phyloP scores from a whole-genome alignment of 2,888 invertebrate genomes.

The Netelia fuscicornis region DNA sequence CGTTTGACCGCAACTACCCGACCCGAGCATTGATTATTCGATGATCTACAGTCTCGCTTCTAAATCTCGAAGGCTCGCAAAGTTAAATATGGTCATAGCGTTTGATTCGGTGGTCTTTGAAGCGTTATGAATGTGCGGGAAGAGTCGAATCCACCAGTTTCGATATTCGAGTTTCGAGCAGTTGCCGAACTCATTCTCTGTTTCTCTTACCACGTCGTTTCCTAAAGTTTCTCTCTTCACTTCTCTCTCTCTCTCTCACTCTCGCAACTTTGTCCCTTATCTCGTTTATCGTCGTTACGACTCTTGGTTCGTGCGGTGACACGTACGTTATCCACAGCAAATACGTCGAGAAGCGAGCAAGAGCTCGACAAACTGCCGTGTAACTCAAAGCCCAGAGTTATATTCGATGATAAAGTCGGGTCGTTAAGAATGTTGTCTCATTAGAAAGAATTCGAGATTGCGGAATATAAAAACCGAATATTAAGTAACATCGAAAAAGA shows the following conservation, averaged over 20 bases:
- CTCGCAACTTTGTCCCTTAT: slow-evolving; percentile 47
- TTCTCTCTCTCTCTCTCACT: slow-evolving; percentile 15
- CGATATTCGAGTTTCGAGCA: slow-evolving; percentile 52
- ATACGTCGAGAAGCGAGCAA: slow-evolving; percentile 45
- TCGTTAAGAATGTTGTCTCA: slow-evolving; percentile 15
- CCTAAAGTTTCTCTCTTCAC: slow-evolving; percentile 4
- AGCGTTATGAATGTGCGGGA: slow-evolving; percentile 40
- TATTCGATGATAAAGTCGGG: slow-evolving; percentile 7
- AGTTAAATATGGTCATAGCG: slow-evolving; percentile 59
- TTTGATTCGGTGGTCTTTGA: slow-evolving; percentile 52
- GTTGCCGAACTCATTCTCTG: slow-evolving; percentile 42
- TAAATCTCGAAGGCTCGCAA: slow-evolving; percentile 58
- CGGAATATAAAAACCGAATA: slow-evolving; percentile 5
- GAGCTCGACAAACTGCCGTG: slow-evolving; percentile 5
- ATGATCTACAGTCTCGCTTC: slow-evolving; percentile 55
- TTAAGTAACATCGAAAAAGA: too few relatives aligned
- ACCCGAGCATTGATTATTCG: slow-evolving; percentile 53
- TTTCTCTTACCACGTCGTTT: slow-evolving; percentile 6
- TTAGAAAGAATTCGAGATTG: background rate
- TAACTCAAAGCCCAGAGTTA: slow-evolving; percentile 17
- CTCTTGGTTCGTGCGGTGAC: slow-evolving; percentile 54
- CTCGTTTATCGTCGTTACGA: slow-evolving; percentile 64
- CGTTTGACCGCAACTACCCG: slow-evolving; percentile 52
- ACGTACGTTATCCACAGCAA: slow-evolving; percentile 49
- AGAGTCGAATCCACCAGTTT: slow-evolving; percentile 53